These are phyloP conservation scores for Epinotia ramella DNA, from an alignment of 2,888 invertebrate genomes.

Conservation along the genomic window DNA sequence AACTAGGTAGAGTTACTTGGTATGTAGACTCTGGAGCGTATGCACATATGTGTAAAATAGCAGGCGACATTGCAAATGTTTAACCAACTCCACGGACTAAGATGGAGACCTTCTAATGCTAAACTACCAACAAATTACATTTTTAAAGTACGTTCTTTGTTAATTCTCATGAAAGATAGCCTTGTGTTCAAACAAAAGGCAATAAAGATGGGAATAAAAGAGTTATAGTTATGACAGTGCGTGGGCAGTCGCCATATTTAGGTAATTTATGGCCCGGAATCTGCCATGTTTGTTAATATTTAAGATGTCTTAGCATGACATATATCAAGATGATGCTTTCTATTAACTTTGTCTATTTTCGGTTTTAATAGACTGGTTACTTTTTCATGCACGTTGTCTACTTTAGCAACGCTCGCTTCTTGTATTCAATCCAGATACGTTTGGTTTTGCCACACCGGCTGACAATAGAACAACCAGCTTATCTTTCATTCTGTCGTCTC, in stretches of 20 bases:
- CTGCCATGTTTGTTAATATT: slow-evolving; percentile 36
- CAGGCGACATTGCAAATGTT: neutral
- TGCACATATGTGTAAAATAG: neutral
- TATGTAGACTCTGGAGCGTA: neutral
- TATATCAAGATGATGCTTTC: slow-evolving; percentile 15
- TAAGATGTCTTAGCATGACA: slow-evolving; percentile 29
- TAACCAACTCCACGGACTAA: neutral
- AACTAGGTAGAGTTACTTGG: no score
- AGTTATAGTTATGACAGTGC: slow-evolving; percentile 34
- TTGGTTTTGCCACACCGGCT: no score
- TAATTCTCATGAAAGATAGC: slow-evolving; percentile 27
- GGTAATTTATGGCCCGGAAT: slow-evolving; percentile 27
- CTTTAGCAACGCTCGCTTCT: no score
- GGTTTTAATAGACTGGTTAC: neutral
- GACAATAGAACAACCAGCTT: no score
- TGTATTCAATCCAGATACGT: no score
- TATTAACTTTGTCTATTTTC: slow-evolving; percentile 17
- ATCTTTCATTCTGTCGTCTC: no score
- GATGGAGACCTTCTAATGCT: neutral
- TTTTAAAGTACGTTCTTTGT: slow-evolving; percentile 5
- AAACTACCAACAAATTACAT: slow-evolving; percentile 8
- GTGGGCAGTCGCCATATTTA: slow-evolving; percentile 38
- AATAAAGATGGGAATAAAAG: slow-evolving; percentile 42
- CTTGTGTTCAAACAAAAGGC: slow-evolving; percentile 37
- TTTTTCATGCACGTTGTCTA: neutral